Conservation (phyloP, 2,888 invertebrate species). For the Magallana nippona region DNA sequence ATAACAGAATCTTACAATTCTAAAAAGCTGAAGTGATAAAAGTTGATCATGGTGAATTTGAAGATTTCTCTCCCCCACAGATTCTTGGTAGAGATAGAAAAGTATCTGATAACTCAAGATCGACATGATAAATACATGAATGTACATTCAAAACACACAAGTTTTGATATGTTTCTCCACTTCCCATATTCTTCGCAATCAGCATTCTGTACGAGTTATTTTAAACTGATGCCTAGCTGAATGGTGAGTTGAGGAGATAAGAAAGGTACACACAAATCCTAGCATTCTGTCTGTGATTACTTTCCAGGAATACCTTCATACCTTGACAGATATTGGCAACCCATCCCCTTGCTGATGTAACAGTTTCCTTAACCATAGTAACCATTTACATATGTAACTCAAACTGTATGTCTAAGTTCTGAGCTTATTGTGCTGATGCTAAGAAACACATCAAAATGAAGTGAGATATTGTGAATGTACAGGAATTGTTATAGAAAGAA, state of each 20-base stretch:
- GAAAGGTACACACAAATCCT: constrained; percentile 21
- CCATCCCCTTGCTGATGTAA: constrained; percentile 20
- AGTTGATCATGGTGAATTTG: constrained; percentile 10
- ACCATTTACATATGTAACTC: constrained; percentile 4
- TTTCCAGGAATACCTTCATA: neutral
- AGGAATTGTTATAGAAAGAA: too few relatives aligned
- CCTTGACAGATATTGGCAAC: constrained; percentile 19
- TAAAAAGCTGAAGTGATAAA: constrained; percentile 7
- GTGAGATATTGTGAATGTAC: too few relatives aligned
- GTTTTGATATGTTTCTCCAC: neutral
- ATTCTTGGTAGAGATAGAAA: constrained; percentile 5
- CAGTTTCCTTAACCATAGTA: constrained; percentile 7
- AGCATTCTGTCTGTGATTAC: neutral
- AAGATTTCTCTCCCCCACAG: constrained; percentile 18
- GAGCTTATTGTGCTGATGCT: too few relatives aligned
- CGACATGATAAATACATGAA: neutral
- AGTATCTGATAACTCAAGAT: constrained; percentile 1
- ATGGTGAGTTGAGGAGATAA: constrained; percentile 19
- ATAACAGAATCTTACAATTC: too few relatives aligned
- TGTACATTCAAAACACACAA: constrained; percentile 13
- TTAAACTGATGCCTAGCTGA: constrained; percentile 26
- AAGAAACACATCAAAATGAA: too few relatives aligned
- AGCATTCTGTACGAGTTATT: constrained; percentile 23
- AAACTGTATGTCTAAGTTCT: neutral
- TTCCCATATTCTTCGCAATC: neutral